These are phyloP conservation scores for Lucinisca nassula DNA, from an alignment of 2,888 invertebrate genomes.

Conservation along the genomic window DNA sequence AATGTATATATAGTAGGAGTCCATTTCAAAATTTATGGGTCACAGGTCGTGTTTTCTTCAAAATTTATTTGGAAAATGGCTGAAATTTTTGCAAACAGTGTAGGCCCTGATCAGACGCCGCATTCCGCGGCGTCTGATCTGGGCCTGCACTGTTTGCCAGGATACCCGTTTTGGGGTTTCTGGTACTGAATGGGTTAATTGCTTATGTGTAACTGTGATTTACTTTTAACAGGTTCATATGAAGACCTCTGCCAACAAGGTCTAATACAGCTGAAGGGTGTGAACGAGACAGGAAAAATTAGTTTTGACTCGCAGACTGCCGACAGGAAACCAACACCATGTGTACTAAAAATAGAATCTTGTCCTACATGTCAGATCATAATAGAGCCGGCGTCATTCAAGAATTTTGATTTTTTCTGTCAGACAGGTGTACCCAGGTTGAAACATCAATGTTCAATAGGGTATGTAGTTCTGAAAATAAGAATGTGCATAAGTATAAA, in stretches of 20 bases:
- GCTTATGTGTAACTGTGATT: too few species aligned
- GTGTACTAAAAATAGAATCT: constrained; percentile 50
- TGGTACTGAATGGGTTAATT: too few species aligned
- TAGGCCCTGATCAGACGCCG: too few species aligned
- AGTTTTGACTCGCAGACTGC: constrained; percentile 1
- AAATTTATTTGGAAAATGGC: too few species aligned
- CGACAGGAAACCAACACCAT: constrained; percentile 16
- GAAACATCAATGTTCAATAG: not conserved
- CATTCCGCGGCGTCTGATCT: too few species aligned
- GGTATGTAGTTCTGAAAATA: not conserved
- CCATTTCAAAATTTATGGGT: too few species aligned
- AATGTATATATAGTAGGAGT: too few species aligned
- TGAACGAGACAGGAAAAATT: constrained; percentile 40
- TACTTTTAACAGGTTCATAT: not conserved
- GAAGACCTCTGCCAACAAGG: constrained; percentile 34
- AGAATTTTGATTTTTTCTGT: constrained; percentile 40
- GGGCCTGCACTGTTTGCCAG: too few species aligned
- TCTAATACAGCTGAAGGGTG: constrained; percentile 24
- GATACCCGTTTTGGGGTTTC: too few species aligned
- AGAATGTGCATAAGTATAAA: too few species aligned
- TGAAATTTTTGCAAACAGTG: too few species aligned
- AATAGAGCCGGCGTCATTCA: not conserved
- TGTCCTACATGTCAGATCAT: constrained; percentile 56
- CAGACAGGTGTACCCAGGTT: not conserved
- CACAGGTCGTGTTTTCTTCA: too few species aligned